Evolutionary conservation across 2,797 vertebrate species (phyloP), one percentile per base, ranked within the genome.

Genomic region (Dryobates pubescens): DNA sequence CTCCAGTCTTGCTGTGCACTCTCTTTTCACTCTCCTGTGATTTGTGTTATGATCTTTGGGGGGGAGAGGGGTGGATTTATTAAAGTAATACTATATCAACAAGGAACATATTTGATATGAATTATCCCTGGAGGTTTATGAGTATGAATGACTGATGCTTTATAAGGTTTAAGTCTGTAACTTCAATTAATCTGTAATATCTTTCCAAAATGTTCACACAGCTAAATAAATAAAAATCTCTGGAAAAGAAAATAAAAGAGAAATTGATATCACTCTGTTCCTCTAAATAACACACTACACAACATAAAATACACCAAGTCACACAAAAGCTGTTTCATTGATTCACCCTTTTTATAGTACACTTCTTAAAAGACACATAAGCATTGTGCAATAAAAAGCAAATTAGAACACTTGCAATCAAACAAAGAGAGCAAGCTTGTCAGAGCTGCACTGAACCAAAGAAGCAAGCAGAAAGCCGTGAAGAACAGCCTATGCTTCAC

Each of bases 101-200:
- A 86, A 84, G 67, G 83, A 87, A 89, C 34, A 61, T 92, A 89
- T 82, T 83, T 83, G 59, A 82, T 73, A 90, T 17, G 36, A 96
- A 95, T 91, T 93, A 95, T 72, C 62, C 64, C 79, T 85, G 69
- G 29, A 93, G 72, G 82, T 91, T 95, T 88, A 91, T 38, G 19
- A 94, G 59, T 71, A 96, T 65, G 61, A 91, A 94, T 85, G 75
- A 82, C 54, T 89, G 57, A 86, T 91, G 76, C 58, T 57, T 90
- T 91, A 13, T 29, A 78, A 90, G 71, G n/a, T 84, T 94, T 89
- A 93, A 86, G 82, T 68, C 89, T 93, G 68, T 86, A 93, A 92
- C 71, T 95, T 89, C 82, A 95, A 90, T 94, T 93, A 95, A 94
- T 84, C 77, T 86, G 82, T 71, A 95, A 80, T 68, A 94, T 63